Evolutionary conservation across 2,113 vertebrate genomes (phyloP), one percentile per base, ranked within the genome.

Genomic region (Hippocampus barbouri): DNA sequence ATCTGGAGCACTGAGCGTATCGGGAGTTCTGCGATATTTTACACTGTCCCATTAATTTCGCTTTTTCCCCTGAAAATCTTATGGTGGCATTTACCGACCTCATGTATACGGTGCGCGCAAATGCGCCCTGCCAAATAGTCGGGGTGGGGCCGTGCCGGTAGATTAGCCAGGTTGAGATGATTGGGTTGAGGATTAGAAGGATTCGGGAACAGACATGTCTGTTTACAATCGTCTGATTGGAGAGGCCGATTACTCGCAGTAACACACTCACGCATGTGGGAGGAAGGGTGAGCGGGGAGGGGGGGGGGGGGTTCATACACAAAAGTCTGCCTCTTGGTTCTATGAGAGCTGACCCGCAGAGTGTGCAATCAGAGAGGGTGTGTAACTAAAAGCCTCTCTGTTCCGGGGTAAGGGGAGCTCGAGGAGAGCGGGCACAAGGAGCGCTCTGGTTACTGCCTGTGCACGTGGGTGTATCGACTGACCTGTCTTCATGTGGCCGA

Each of bases 321-420:
- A 72, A 72, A 77, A 80, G 73, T 76, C 51, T 8, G 11, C 59
- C 78, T 78, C 67, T 65, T 41, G 11, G 74, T 75, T 78, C 78
- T 80, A 79, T 83, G 75, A 76, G 67, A 69, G 73, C 75, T 80
- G 86, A 87, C 81, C 85, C 75, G 77, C 73, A 79, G 72, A 88
- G 83, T 75, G 81, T 89, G 91, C 86, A 91, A 93, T 91, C 87
- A 90, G 90, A 93, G 92, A 92, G 86, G 89, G 74, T 83, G 79
- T 82, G 92, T 89, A 92, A 92, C 89, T 51, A 66, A 89, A 38
- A 92, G 82, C 81, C 86, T 68, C 54, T 68, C 77, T 71, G 78
- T 80, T 70, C 73, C 70, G 83, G 85, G 76, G 92, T 89, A 93
- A 93, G 82, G 57, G 59, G 91, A 93, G 88, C 87, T 61, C 79